Base-by-base conservation (phyloP, 2,888 invertebrate species). In the Torymus auratus region DNA sequence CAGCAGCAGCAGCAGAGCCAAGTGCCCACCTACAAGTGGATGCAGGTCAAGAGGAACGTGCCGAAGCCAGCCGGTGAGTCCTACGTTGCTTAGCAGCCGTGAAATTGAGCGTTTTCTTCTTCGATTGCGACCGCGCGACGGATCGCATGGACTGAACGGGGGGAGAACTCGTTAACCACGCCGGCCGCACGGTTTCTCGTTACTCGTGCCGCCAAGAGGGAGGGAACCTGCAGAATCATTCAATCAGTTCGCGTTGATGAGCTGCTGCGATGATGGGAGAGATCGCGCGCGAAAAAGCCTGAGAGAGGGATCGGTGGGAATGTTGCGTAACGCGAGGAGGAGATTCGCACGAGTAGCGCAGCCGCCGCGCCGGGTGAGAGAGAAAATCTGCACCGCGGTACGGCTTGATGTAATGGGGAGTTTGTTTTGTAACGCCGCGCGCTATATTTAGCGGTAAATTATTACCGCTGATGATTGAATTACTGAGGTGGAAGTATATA, bases 1-100 rank as follows among this genome's bases (percentile, higher is more conserved):
- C 85, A 89, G 86, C 90, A 89, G 84, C 93, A 89, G 88, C 94
- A 87, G 60, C 94, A 94, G 85, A 92, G 94, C 14, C 92, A 94
- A 69, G 94, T 97, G 82, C 97, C 97, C 28, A 98, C 98, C 0
- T 99, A 98, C 92, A 98, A 99, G 91, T 99, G 99, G 99, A 99
- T 99, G 99, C 98, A 98, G 92, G 96, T 99, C 88, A 99, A 99
- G 92, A 93, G 99, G 91, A 98, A 98, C 91, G 96, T 97, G 85
- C 97, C 98, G 70, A 98, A 98, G 92, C 97, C 98, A 86, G 93
- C 96, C 91, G 96, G 98, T 96, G 91, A 94, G 95, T 92, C 81
- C 4, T 60, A 12, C 10, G 15, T 61, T 76, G 41, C 41, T 41
- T 76, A 75, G 72, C 77, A 72, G 72, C 64, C 83, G 84, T 84